Conservation (phyloP, 2,113 vertebrate genomes). For the Chauna torquata region DNA sequence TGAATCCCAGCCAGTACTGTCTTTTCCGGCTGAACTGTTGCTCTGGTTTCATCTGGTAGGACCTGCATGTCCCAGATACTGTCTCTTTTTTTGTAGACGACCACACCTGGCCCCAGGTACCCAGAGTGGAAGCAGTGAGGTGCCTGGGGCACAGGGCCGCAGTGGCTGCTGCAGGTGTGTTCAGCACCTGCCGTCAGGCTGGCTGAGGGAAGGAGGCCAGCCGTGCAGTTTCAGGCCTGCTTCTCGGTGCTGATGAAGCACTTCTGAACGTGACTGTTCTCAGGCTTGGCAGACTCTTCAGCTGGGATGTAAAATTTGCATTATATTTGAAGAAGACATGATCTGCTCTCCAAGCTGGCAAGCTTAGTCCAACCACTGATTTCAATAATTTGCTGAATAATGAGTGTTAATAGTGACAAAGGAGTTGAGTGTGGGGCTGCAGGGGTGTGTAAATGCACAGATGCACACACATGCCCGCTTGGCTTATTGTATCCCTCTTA, state of each 20-base stretch:
- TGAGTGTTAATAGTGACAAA: background rate
- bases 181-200: background rate
- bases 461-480: rapidly evolving
- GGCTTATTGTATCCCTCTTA: background rate
- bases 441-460: background rate
- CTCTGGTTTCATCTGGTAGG: background rate
- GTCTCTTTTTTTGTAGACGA: background rate
- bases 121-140: background rate
- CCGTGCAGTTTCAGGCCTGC: background rate
- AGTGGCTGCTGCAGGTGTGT: background rate
- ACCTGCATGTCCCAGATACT: background rate
- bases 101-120: background rate
- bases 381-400: background rate
- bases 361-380: background rate
- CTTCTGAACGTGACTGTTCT: background rate
- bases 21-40: background rate
- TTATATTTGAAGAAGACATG: background rate
- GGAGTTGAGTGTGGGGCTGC: background rate
- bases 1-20: background rate
- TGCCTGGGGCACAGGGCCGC: rapidly evolving
- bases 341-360: background rate
- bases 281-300: background rate
- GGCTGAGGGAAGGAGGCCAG: background rate
- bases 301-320: background rate
- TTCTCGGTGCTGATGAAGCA: background rate